Base-by-base conservation (phyloP, 1,140 invertebrate genomes). In the Drosophila rufa region DNA sequence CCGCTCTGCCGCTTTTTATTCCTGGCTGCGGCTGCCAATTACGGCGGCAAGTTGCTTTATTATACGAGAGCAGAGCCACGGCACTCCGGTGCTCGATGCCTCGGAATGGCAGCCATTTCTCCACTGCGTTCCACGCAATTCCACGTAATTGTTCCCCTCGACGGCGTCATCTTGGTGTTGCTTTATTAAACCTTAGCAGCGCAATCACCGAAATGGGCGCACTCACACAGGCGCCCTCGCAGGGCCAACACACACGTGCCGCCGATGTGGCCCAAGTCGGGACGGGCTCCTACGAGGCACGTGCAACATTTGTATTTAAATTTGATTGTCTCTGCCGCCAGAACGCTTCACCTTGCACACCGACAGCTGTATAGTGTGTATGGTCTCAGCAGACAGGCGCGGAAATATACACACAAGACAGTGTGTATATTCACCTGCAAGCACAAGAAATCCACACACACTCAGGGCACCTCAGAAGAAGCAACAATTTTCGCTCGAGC, bases 281-380 rank as follows among this genome's bases (percentile, higher is more conserved):
- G 40, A 62, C 50, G 79, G 67, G 66, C 78, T 82, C 77, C 81
- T 67, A 69, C 66, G 69, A 66, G 75, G 67, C 65, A 90, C 85
- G 85, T 85, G 85, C 81, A 75, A 90, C 85, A 90, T 90, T 89
- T 89, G 85, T 85, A 84, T 90, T 90, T 89, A 90, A 89, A 89
- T 90, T 90, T 90, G 75, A 90, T 90, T 89, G 84, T 76, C 80
- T 83, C 50, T 70, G 76, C 80, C 56, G 45, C 36, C 38, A 38
- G 45, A 38, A 30, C 66, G 47, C 60, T 70, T 77, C 65, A 78
- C 80, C 64, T 66, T 75, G 50, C 70, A 69, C 48, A 69, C 53
- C 51, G 19, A 36, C 64, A 14, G 43, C 50, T n/a, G 27, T 38
- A 43, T 5, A 17, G 12, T 7, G 15, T 53, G 30, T n/a, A 17